Percentiles rank a stretch among this genome's conserved stretches.
phyloP scores from a whole-genome alignment of 2,797 vertebrate species.

The Liparis tanakae region DNA sequence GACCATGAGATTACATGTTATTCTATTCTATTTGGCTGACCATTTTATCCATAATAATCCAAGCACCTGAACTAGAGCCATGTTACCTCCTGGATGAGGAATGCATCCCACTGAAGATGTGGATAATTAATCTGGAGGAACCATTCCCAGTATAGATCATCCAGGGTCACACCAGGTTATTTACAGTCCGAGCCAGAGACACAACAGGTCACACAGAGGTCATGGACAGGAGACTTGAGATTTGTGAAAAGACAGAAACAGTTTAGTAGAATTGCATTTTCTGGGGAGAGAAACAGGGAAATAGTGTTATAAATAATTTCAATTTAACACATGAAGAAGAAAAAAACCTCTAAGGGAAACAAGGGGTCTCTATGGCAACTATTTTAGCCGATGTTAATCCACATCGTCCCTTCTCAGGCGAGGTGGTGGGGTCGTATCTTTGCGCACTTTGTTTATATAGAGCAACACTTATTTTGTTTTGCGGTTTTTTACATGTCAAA shows the following conservation, averaged over 20 bases:
- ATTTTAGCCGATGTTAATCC: background rate
- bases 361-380: background rate
- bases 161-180: background rate
- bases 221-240: background rate
- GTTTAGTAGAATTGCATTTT: background rate
- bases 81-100: too few relatives aligned
- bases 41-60: background rate
- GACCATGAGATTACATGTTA: background rate
- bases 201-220: background rate
- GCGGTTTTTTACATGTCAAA: background rate
- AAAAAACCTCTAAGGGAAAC: background rate
- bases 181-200: background rate
- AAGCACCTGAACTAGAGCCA: background rate
- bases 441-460: conserved; percentile 41
- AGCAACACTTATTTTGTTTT: background rate
- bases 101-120: too few relatives aligned
- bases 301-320: background rate
- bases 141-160: background rate
- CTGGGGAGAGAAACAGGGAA: background rate
- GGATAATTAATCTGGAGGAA: background rate
- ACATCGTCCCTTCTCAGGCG: background rate
- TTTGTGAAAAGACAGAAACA: background rate
- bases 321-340: background rate
- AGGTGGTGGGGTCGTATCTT: conserved; percentile 31
- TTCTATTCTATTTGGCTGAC: background rate